Evolutionary conservation across 2,113 vertebrate genomes (phyloP).

Genomic region (Macaca mulatta): DNA sequence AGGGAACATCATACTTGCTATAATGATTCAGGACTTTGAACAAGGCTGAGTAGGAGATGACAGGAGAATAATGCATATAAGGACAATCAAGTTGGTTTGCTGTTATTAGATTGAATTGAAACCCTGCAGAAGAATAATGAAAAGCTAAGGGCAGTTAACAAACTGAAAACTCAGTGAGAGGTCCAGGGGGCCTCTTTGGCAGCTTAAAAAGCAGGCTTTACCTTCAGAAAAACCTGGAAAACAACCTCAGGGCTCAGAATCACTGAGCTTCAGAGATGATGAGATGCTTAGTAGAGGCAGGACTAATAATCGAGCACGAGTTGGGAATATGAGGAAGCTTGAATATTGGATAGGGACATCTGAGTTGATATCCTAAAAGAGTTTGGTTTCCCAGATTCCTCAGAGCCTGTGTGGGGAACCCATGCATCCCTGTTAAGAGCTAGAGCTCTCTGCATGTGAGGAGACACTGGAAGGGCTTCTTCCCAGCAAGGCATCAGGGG

Average conservation of each 20-base stretch:
- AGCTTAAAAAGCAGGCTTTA: not conserved
- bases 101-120: not conserved
- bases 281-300: not conserved
- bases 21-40: not conserved
- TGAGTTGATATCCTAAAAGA: not conserved
- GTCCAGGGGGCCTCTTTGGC: not conserved
- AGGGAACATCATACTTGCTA: not conserved
- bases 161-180: not conserved
- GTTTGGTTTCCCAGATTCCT: not conserved
- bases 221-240: not conserved
- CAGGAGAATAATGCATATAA: not conserved
- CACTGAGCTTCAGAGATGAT: not conserved
- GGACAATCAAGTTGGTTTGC: not conserved
- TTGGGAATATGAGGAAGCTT: not conserved
- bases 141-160: slow-evolving; percentile 3
- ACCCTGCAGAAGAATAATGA: not conserved
- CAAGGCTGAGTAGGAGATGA: not conserved
- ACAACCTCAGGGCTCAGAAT: not conserved
- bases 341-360: not conserved
- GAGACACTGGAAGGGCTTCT: not conserved
- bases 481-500: not conserved
- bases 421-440: not conserved
- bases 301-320: not conserved
- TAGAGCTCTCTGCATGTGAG: not conserved
- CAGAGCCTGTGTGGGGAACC: not conserved